A percentile compares a stretch with the other conserved stretches of the same genome.
Conservation (phyloP, 2,888 invertebrate genomes). For the Pomacea canaliculata region DNA sequence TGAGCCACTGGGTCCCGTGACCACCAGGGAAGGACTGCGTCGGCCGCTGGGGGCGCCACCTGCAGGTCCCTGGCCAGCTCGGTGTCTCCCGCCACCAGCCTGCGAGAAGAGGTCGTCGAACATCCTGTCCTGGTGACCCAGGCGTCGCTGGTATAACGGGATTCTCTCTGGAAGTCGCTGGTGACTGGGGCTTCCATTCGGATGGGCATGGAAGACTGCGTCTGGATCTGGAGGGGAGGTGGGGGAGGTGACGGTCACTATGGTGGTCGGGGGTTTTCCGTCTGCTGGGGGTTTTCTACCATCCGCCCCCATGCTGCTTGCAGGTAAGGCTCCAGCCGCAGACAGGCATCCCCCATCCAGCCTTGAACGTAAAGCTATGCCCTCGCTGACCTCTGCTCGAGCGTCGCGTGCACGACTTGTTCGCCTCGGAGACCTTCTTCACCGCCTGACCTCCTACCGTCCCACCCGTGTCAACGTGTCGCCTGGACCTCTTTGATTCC, state of each 20-base stretch:
- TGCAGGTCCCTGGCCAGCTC: not conserved
- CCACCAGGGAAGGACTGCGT: conserved; percentile 12
- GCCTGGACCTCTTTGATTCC: not conserved
- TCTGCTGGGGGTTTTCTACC: not conserved
- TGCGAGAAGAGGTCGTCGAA: conserved; percentile 26
- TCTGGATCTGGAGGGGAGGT: conserved; percentile 9
- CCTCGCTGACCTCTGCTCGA: not conserved
- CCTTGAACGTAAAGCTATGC: not conserved
- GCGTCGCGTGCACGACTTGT: not conserved
- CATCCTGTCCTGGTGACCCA: not conserved
- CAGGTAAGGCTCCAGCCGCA: not conserved
- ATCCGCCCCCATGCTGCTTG: conserved; percentile 19
- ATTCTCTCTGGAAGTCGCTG: not conserved
- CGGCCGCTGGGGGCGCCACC: not conserved
- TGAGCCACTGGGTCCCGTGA: not conserved
- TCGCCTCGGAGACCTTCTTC: not conserved
- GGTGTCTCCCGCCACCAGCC: not conserved
- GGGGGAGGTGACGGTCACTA: conserved; percentile 18
- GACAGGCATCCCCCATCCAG: not conserved
- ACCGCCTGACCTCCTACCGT: not conserved
- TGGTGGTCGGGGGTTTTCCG: not conserved
- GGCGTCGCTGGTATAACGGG: not conserved
- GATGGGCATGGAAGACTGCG: not conserved
- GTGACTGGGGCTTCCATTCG: conserved; percentile 7
- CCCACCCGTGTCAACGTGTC: not conserved